Evolutionary conservation across 2,888 invertebrate species (phyloP).

Genomic region (Lissonota sp.): DNA sequence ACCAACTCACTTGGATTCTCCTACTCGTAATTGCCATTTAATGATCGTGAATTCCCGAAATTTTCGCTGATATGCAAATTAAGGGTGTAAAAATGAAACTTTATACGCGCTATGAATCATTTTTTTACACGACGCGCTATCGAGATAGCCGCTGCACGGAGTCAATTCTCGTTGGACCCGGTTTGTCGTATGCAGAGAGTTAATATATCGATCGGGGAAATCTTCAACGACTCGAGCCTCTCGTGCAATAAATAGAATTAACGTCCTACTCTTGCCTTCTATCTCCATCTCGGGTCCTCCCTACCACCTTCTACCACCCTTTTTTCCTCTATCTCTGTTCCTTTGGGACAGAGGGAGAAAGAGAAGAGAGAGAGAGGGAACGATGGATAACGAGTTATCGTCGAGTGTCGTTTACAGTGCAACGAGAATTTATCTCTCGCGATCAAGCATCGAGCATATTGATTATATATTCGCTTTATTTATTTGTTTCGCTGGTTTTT

Average conservation of each 20-base stretch:
- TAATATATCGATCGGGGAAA: conserved; percentile 52
- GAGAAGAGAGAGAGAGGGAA: conserved; percentile 20
- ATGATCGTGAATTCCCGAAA: no score
- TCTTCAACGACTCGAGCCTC: conserved; percentile 36
- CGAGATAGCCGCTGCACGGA: not conserved
- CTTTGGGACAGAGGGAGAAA: not conserved
- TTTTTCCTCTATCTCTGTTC: conserved; percentile 11
- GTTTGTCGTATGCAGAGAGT: conserved; percentile 31
- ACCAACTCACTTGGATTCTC: no score
- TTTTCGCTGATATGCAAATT: not conserved
- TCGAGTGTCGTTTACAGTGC: conserved; percentile 14
- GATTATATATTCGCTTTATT: conserved; percentile 42
- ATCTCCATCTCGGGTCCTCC: no score
- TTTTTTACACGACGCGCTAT: not conserved
- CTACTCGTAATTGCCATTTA: no score
- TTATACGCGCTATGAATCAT: conserved; percentile 9
- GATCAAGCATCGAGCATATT: conserved; percentile 45
- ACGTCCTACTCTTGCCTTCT: conserved; percentile 35
- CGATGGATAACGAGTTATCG: conserved; percentile 52
- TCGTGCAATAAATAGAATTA: conserved; percentile 57
- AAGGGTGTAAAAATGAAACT: not conserved
- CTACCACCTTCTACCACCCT: not conserved
- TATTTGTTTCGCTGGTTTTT: conserved; percentile 23
- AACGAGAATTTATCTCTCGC: conserved; percentile 44
- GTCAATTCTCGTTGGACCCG: not conserved